These are phyloP conservation scores for Brotula barbata DNA, from an alignment of 2,797 vertebrate genomes.

Conservation along the genomic window DNA sequence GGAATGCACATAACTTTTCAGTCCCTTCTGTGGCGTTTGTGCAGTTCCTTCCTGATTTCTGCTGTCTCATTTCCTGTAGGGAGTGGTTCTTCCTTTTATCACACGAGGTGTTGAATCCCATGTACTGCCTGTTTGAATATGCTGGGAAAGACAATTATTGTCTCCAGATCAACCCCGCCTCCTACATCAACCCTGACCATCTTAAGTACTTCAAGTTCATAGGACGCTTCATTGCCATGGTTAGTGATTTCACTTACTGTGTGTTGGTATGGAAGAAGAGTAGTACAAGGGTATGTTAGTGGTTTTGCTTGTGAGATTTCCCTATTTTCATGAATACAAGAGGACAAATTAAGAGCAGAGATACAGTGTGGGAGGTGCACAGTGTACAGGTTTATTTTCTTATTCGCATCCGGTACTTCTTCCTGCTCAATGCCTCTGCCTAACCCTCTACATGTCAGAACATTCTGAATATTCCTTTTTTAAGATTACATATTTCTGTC, in stretches of 20 bases:
- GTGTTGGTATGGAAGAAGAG: not conserved
- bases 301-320: not conserved
- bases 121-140: slow-evolving; percentile 99
- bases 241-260: slow-evolving; percentile 24
- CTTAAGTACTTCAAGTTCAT: slow-evolving; percentile 99
- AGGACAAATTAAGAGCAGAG: not conserved
- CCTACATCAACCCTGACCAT: slow-evolving; percentile 98
- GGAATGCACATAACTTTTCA: no score
- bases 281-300: not conserved
- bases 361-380: not conserved
- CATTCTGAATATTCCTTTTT: no score
- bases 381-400: not conserved
- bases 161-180: slow-evolving; percentile 98
- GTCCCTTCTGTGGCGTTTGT: no score
- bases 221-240: slow-evolving; percentile 98
- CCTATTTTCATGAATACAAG: not conserved
- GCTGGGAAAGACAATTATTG: slow-evolving; percentile 99
- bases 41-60: not conserved
- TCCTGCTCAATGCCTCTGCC: not conserved
- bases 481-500: not conserved
- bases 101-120: slow-evolving; percentile 97
- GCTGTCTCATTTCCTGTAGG: slow-evolving; percentile 66
- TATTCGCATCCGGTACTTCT: not conserved
- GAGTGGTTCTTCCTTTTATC: slow-evolving; percentile 99
- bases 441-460: no score